These are phyloP conservation scores for Lycaena phlaeas DNA, from an alignment of 2,888 invertebrate species.

Conservation along the genomic window DNA sequence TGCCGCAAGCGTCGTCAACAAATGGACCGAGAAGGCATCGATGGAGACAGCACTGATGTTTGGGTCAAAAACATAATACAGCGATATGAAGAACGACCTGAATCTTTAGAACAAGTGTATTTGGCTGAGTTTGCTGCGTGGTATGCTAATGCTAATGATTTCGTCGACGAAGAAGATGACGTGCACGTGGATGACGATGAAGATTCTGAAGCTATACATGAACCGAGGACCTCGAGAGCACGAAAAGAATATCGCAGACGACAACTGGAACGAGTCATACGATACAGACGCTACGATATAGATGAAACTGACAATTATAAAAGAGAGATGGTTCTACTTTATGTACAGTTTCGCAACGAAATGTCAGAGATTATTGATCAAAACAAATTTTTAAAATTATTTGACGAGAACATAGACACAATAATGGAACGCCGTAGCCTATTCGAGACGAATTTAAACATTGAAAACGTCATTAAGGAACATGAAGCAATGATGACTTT, in stretches of 20 bases:
- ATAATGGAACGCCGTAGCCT: slow-evolving; percentile 27
- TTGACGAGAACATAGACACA: slow-evolving; percentile 26
- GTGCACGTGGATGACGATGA: slow-evolving; percentile 27
- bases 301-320: slow-evolving; percentile 29
- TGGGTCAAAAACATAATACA: slow-evolving; percentile 45
- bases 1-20: slow-evolving; percentile 31
- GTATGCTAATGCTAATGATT: slow-evolving; percentile 28
- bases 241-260: slow-evolving; percentile 27
- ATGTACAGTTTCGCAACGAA: slow-evolving; percentile 18
- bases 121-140: slow-evolving; percentile 37
- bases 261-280: slow-evolving; percentile 26
- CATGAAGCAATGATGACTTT: slow-evolving; percentile 27
- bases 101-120: slow-evolving; percentile 28
- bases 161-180: slow-evolving; percentile 30
- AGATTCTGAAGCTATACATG: slow-evolving; percentile 23
- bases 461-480: slow-evolving; percentile 30
- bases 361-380: slow-evolving; percentile 15
- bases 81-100: slow-evolving; percentile 40
- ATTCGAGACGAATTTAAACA: slow-evolving; percentile 31
- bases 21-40: slow-evolving; percentile 30
- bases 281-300: slow-evolving; percentile 35
- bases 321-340: slow-evolving; percentile 25
- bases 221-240: slow-evolving; percentile 21
- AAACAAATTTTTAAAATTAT: slow-evolving; percentile 22
- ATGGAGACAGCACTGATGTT: slow-evolving; percentile 33